phyloP scores from a whole-genome alignment of 2,888 invertebrate species.

The Limenitis camilla region DNA sequence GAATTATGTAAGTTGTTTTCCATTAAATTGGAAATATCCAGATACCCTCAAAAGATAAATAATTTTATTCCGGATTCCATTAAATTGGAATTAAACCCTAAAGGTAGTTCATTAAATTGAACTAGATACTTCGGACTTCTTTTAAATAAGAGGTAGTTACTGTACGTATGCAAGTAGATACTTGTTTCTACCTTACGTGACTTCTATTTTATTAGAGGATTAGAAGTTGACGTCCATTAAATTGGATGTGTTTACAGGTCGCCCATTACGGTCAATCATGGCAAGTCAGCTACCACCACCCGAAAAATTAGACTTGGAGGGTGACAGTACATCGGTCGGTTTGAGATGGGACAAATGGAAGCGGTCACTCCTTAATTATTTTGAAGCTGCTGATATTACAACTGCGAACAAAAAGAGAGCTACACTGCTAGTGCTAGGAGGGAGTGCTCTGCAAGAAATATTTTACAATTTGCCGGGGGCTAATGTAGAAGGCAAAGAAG shows the following conservation, averaged over 20 bases:
- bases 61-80: too few relatives aligned
- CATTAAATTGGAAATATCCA: too few relatives aligned
- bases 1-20: too few relatives aligned
- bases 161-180: too few relatives aligned
- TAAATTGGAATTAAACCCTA: too few relatives aligned
- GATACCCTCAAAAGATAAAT: too few relatives aligned
- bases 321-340: conserved; percentile 29
- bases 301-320: conserved; percentile 1
- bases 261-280: conserved; percentile 5
- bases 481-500: background rate
- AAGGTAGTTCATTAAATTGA: conserved; percentile 7
- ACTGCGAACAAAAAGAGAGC: conserved; percentile 24
- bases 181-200: too few relatives aligned
- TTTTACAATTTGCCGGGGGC: conserved; percentile 30
- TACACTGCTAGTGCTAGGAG: conserved; percentile 26
- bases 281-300: conserved; percentile 9
- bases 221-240: too few relatives aligned
- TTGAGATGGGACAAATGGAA: conserved; percentile 33
- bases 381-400: too few relatives aligned
- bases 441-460: conserved; percentile 29
- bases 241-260: too few relatives aligned
- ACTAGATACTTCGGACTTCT: background rate
- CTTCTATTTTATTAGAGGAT: too few relatives aligned
- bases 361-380: conserved; percentile 27
- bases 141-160: conserved; percentile 4